Base-by-base conservation (phyloP, 2,888 invertebrate species). In the Oxytorus armatus region DNA sequence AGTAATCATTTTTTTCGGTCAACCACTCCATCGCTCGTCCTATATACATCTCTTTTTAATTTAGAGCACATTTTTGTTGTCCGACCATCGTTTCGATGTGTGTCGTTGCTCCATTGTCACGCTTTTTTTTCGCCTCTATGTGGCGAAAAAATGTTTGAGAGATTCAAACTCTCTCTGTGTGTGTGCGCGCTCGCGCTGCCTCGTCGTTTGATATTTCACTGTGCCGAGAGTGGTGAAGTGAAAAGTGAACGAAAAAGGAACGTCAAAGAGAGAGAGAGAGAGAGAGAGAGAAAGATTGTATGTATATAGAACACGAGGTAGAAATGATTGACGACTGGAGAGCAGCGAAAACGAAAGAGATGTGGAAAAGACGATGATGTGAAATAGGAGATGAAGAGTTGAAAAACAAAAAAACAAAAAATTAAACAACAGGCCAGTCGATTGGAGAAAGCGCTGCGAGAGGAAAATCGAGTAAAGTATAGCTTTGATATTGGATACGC, bases 161-260 rank as follows among this genome's bases (percentile, higher is more conserved):
- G 5, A 29, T 2, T 5, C 5, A 5, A 29, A 5, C 29, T 5
- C 5, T 3, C 2, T 29, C 3, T 29, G 29, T 42, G 8, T 33
- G 36, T 70, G 25, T 49, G 49, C n/a, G 63, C 36, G 25, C 7
- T 29, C 29, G 49, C n/a, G 63, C 36, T 16, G 5, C 5, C 29
- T 29, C 29, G 29, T 29, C 82, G 85, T 86, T 87, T 86, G 84
- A 85, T 85, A n/a, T n/a, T n/a, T n/a, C n/a, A n/a, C n/a, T 29
- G 84, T 82, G 85, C 75, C 42, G 63, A 78, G 81, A n/a, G 79
- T 75, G 76, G 78, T 53, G 78, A 47, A 61, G 29, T 39, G 18
- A 16, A 23, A 61, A 57, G 53, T 16, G 5, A 18, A 47, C 65
- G 77, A 78, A 81, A 82, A 82, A 77, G 73, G 72, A 42, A 78